Conservation (phyloP, 2,888 invertebrate genomes). For the Rhaphigaster nebulosa region DNA sequence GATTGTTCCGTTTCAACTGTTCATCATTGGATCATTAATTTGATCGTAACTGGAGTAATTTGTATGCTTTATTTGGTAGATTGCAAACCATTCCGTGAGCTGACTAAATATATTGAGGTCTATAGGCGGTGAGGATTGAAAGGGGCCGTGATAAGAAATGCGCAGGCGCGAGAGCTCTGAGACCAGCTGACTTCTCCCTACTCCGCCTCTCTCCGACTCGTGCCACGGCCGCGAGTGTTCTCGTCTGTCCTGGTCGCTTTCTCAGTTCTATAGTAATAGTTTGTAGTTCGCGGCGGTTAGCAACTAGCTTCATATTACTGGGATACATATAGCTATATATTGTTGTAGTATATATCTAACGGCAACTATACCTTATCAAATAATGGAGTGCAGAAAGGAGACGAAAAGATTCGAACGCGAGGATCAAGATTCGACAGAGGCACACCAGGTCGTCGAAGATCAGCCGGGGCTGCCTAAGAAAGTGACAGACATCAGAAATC, state of each 20-base stretch:
- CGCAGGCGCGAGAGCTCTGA: background rate
- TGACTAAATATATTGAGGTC: too few relatives aligned
- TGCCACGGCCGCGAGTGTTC: background rate
- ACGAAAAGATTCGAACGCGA: slow-evolving; percentile 32
- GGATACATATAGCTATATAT: background rate
- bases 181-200: background rate
- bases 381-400: slow-evolving; percentile 39
- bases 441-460: slow-evolving; percentile 29
- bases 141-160: background rate
- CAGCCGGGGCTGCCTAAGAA: slow-evolving; percentile 60
- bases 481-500: slow-evolving; percentile 62
- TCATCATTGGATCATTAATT: too few relatives aligned
- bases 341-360: background rate
- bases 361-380: background rate
- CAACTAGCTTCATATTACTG: background rate
- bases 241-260: background rate
- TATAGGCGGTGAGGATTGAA: background rate
- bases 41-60: too few relatives aligned
- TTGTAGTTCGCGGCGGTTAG: background rate
- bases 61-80: too few relatives aligned
- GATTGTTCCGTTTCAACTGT: too few relatives aligned
- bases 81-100: too few relatives aligned
- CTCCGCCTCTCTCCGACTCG: slow-evolving; percentile 39
- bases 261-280: background rate
- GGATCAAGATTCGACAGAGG: slow-evolving; percentile 53